Base-by-base conservation (phyloP, 2,797 vertebrate species). In the Saxicola maurus region DNA sequence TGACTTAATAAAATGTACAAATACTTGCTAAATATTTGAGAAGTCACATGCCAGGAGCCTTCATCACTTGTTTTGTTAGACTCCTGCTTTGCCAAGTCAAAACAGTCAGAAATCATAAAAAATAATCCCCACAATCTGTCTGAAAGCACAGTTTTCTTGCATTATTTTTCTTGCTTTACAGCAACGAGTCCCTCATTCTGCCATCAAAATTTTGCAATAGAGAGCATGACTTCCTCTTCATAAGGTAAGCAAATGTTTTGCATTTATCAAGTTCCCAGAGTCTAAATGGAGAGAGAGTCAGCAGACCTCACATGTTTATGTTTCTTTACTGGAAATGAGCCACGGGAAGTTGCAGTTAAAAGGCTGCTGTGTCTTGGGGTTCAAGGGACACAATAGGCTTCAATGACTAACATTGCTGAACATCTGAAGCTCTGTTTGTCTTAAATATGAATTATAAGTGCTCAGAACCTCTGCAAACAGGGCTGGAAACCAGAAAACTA, bases 31-130 rank as follows among this genome's bases (percentile, higher is more conserved):
- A 93, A 82, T 79, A 67, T 90, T 91, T 86, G 93, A 95, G 89
- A 89, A 93, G 59, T 91, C 46, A 82, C 73, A 66, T 85, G 75
- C 91, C 94, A 95, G 92, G 82, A 95, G 86, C 89, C 91, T 81
- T 71, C 93, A 92, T 87, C 87, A 89, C 95, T 94, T 92, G 81
- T 95, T 94, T 94, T 86, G 87, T 90, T 93, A 95, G 93, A 67
- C 76, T 74, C 68, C 37, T 31, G 30, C 86, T 66, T 87, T 94
- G 93, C 95, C 94, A 94, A 93, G 40, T 51, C 91, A 89, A 85
- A 94, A 82, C 61, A 64, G 85, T 91, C 85, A 82, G 93, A 93
- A 96, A 94, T 96, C 89, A 94, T 90, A 94, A 92, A 91, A 91
- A 76, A 73, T 91, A 94, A 91, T 90, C 92, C 66, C 31, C 81